phyloP scores from a whole-genome alignment of 2,113 vertebrate species.

The Eleginops maclovinus region DNA sequence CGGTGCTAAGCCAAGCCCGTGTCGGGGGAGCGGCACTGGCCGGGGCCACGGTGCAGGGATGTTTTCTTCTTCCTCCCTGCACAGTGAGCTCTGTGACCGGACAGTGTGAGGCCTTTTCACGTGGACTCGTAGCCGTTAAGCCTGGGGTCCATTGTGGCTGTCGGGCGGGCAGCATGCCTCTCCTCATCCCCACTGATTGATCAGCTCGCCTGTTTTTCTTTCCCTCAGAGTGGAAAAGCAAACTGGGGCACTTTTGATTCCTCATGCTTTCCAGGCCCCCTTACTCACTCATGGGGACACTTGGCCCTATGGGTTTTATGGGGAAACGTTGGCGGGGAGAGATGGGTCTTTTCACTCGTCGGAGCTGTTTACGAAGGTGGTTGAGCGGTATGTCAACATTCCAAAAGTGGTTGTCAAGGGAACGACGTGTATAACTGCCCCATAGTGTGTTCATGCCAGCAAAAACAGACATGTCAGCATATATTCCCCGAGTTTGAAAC shows the following conservation, averaged over 20 bases:
- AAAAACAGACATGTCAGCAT: conserved; percentile 58
- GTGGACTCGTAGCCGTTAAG: conserved; percentile 59
- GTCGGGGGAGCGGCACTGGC: conserved; percentile 56
- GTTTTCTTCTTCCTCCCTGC: conserved; percentile 66
- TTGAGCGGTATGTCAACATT: conserved; percentile 70
- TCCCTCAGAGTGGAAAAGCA: conserved; percentile 73
- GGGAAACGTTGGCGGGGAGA: conserved; percentile 61
- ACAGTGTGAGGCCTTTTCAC: conserved; percentile 68
- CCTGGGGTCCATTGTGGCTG: conserved; percentile 66
- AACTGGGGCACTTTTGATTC: conserved; percentile 70
- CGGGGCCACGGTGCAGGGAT: conserved; percentile 43
- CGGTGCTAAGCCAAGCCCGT: conserved; percentile 53
- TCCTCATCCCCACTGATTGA: conserved; percentile 73
- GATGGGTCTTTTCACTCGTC: conserved; percentile 66
- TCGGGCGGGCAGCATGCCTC: conserved; percentile 68
- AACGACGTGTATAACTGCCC: conserved; percentile 61
- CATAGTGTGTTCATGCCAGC: conserved; percentile 49
- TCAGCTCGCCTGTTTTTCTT: conserved; percentile 74
- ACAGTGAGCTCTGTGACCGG: conserved; percentile 73
- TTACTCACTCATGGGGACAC: conserved; percentile 44
- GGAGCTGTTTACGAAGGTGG: conserved; percentile 70
- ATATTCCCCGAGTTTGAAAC: conserved; percentile 48
- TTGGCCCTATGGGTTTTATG: conserved; percentile 59
- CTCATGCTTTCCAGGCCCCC: conserved; percentile 51
- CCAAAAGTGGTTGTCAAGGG: conserved; percentile 69